Base-by-base conservation (phyloP, 2,113 vertebrate species). In the Sterna hirundo region DNA sequence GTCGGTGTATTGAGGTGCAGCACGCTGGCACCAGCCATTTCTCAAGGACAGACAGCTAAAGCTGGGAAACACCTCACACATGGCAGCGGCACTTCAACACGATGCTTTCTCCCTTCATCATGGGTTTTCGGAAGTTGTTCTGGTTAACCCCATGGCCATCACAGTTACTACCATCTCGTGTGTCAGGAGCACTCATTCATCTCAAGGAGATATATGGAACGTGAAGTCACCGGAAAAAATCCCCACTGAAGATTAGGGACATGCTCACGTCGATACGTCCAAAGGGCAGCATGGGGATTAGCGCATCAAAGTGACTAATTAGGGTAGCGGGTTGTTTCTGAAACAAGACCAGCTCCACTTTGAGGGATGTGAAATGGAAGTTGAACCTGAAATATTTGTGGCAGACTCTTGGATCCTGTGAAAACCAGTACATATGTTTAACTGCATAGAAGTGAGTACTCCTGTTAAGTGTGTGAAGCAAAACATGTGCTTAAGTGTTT, bases 401-500 rank as follows among this genome's bases (percentile, higher is more conserved):
- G 88, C 55, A 71, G 64, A 27, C 72, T 62, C 71, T 40, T 30
- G 60, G 72, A 74, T 62, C 22, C 90, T 30, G 55, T 51, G 61
- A 23, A 86, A 69, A 78, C 2, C 21, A 3, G 88, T 65, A 62
- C 71, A 74, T 13, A 9, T 70, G 92, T 86, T 81, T 70, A 66
- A 74, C 78, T 42, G 62, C 10, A 13, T 27, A 8, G 8, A 55
- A 95, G 77, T 3, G 64, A 93, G 55, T 10, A 18, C n/a, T 70
- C 58, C 71, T 15, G 13, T 46, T 66, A 64, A 93, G 55, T 10
- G 66, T 49, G 57, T 62, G 75, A 66, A 74, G 79, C 15, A 90
- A 90, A 96, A 78, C 76, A 52, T 22, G 83, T 78, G 64, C 76
- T 68, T 21, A 78, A 96, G 93, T 78, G 85, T 52, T 90, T 78